phyloP scores from a whole-genome alignment of 2,797 vertebrate genomes.

The Ficedula albicollis region DNA sequence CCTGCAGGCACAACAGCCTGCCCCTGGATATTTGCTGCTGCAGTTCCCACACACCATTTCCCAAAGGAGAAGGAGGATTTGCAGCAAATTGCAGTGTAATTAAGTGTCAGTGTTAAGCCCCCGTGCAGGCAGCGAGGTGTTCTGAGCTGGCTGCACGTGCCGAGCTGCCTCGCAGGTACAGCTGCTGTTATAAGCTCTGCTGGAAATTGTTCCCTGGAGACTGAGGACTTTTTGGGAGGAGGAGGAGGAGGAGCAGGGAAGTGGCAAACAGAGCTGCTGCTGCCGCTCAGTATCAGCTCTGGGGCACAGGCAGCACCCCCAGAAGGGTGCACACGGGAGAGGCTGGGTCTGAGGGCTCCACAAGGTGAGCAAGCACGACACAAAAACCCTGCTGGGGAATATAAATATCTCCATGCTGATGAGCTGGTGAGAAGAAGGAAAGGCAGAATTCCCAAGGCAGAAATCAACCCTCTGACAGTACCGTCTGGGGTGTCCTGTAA shows the following conservation, averaged over 20 bases:
- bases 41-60: not conserved
- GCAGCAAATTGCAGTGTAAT: not conserved
- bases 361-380: slow-evolving; percentile 22
- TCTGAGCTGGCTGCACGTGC: not conserved
- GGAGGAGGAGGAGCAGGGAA: not conserved
- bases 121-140: not conserved
- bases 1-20: not conserved
- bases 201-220: not conserved
- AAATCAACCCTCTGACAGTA: not conserved
- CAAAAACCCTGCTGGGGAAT: slow-evolving; percentile 32
- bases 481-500: slow-evolving; percentile 46
- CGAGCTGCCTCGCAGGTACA: not conserved
- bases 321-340: not conserved
- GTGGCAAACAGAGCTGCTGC: not conserved
- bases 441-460: slow-evolving; percentile 33
- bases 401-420: not conserved
- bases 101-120: not conserved
- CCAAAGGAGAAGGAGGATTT: not conserved
- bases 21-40: not conserved
- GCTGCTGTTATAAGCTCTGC: not conserved
- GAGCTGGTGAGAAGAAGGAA: slow-evolving; percentile 35
- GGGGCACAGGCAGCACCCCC: not conserved
- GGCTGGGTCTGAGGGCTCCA: not conserved
- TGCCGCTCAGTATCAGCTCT: not conserved
- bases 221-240: not conserved